phyloP scores from a whole-genome alignment of 2,113 vertebrate genomes.

The Salminus brasiliensis region DNA sequence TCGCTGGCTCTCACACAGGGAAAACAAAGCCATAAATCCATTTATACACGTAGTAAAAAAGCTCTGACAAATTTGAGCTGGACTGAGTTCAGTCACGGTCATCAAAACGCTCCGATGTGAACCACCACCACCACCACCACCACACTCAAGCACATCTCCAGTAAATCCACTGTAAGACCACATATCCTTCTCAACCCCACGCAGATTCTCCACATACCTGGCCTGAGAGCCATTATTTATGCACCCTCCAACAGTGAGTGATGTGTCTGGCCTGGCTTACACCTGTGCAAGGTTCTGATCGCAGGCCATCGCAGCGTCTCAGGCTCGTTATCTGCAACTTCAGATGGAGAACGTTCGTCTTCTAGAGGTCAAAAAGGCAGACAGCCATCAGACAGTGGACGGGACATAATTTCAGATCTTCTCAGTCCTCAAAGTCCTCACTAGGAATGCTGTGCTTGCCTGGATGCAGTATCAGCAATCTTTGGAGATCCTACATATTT shows the following conservation, averaged over 20 bases:
- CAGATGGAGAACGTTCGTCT: not conserved
- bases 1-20: not conserved
- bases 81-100: not conserved
- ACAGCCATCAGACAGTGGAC: too few relatives aligned
- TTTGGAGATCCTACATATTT: not conserved
- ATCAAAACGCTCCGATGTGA: slow-evolving; percentile 1
- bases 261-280: not conserved
- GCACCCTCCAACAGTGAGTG: not conserved
- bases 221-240: not conserved
- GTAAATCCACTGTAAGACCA: slow-evolving; percentile 4
- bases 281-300: not conserved
- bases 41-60: not conserved
- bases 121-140: not conserved
- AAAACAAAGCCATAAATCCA: slow-evolving; percentile 11
- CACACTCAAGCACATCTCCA: not conserved
- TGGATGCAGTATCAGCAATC: too few relatives aligned
- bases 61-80: not conserved
- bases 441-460: too few relatives aligned
- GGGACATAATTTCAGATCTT: too few relatives aligned
- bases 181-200: not conserved
- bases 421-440: too few relatives aligned
- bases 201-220: not conserved
- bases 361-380: too few relatives aligned
- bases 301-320: not conserved
- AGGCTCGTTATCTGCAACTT: not conserved